A percentile compares a stretch with the other conserved stretches of the same genome.
Evolutionary conservation across 2,888 invertebrate genomes (phyloP).

Genomic region (Nasonia oneida): DNA sequence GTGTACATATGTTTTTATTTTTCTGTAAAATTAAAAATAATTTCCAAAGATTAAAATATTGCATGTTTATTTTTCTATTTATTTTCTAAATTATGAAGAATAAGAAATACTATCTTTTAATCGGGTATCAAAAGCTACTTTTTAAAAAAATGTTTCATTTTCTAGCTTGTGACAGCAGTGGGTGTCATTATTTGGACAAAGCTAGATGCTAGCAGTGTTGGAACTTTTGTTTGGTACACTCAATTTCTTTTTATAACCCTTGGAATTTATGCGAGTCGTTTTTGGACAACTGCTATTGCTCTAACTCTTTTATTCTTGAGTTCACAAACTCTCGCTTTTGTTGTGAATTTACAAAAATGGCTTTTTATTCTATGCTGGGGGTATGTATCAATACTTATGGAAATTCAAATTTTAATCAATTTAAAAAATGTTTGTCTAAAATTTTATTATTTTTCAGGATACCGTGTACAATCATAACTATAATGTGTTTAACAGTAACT

Average conservation of each 20-base stretch:
- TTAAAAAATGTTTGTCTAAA: neutral
- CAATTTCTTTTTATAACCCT: constrained; percentile 89
- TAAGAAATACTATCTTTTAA: too few species aligned
- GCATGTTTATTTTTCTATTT: neutral
- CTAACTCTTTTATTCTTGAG: constrained; percentile 90
- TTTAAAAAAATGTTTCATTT: constrained; percentile 22
- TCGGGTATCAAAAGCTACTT: too few species aligned
- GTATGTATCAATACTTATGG: constrained; percentile 74
- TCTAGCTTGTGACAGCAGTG: constrained; percentile 69
- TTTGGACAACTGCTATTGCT: constrained; percentile 93
- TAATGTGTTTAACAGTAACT: constrained; percentile 83
- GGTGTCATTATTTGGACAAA: constrained; percentile 77
- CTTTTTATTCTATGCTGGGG: constrained; percentile 83
- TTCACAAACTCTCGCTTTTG: constrained; percentile 90
- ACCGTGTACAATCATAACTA: constrained; percentile 85
- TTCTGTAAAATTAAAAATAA: constrained; percentile 7
- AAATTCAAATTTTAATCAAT: neutral
- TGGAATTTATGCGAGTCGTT: constrained; percentile 89
- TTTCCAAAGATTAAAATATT: neutral
- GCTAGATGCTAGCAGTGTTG: constrained; percentile 66
- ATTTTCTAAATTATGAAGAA: neutral
- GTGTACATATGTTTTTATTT: too few species aligned
- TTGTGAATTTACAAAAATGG: constrained; percentile 87
- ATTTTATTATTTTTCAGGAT: constrained; percentile 79
- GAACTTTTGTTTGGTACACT: constrained; percentile 80